phyloP scores from a whole-genome alignment of 2,888 invertebrate species.

The Andrena bicolor region DNA sequence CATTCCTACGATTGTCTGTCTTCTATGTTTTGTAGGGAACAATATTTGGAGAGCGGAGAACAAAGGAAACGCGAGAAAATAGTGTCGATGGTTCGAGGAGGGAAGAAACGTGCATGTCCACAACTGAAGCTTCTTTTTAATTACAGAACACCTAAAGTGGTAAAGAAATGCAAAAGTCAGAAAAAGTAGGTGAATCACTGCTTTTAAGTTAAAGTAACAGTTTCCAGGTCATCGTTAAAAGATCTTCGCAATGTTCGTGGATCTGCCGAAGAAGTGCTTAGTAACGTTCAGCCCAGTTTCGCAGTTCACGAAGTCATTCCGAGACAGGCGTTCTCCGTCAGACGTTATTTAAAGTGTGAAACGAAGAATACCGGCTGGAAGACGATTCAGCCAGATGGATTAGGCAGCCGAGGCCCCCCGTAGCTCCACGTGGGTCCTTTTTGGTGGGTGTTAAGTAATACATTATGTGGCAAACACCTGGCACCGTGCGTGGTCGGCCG shows the following conservation, averaged over 20 bases:
- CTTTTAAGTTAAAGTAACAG: no score
- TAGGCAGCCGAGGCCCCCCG: constrained; percentile 63
- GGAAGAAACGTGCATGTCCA: no score
- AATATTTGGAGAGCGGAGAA: no score
- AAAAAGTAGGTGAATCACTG: neutral
- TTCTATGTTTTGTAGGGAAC: neutral
- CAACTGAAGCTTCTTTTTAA: no score
- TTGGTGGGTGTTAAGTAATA: constrained; percentile 82
- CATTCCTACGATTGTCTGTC: neutral
- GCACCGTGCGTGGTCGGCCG: constrained; percentile 70
- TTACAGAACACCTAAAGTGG: no score
- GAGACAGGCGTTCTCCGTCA: neutral
- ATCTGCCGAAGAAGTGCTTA: constrained; percentile 18
- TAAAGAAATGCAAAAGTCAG: neutral
- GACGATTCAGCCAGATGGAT: constrained; percentile 61
- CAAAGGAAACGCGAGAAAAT: no score
- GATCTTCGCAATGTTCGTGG: neutral
- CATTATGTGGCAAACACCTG: constrained; percentile 81
- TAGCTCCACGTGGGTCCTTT: constrained; percentile 65
- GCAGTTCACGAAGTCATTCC: constrained; percentile 20
- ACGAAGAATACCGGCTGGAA: constrained; percentile 45
- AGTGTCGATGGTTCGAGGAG: no score
- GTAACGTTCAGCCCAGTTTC: constrained; percentile 36
- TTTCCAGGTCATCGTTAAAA: neutral
- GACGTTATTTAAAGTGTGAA: constrained; percentile 23